These are phyloP conservation scores for Microcaecilia unicolor DNA, from an alignment of 2,797 vertebrate species.

Conservation along the genomic window DNA sequence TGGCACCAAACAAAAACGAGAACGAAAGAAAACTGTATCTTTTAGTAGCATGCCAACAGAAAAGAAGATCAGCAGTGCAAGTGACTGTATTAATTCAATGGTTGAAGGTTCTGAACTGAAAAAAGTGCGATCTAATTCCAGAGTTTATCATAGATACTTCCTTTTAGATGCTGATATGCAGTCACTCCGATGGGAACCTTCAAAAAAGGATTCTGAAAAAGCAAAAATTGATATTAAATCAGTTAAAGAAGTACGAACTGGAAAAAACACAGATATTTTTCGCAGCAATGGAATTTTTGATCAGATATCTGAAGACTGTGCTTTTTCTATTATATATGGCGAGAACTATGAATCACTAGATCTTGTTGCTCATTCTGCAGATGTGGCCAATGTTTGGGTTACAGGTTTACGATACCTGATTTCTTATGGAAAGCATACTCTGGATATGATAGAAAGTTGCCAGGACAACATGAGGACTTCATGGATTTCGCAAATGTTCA, in stretches of 20 bases:
- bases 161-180: slow-evolving; percentile 96
- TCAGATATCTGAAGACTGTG: slow-evolving; percentile 95
- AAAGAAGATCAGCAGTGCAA: slow-evolving; percentile 94
- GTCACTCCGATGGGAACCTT: slow-evolving; percentile 91
- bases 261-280: slow-evolving; percentile 96
- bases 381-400: slow-evolving; percentile 94
- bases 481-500: slow-evolving; percentile 88
- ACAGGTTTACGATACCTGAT: slow-evolving; percentile 93
- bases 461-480: slow-evolving; percentile 92
- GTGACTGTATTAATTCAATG: slow-evolving; percentile 92
- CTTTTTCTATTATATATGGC: slow-evolving; percentile 92
- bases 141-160: slow-evolving; percentile 89
- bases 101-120: slow-evolving; percentile 91
- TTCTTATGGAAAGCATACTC: slow-evolving; percentile 91
- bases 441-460: slow-evolving; percentile 91
- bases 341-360: slow-evolving; percentile 95
- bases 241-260: slow-evolving; percentile 92
- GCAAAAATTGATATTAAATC: slow-evolving; percentile 94
- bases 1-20: slow-evolving; percentile 82
- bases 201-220: slow-evolving; percentile 96
- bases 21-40: slow-evolving; percentile 93
- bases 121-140: slow-evolving; percentile 91
- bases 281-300: slow-evolving; percentile 92
- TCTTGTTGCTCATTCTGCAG: slow-evolving; percentile 92
- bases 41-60: slow-evolving; percentile 98